Conservation (phyloP, 2,797 vertebrate species). For the Manis javanica region DNA sequence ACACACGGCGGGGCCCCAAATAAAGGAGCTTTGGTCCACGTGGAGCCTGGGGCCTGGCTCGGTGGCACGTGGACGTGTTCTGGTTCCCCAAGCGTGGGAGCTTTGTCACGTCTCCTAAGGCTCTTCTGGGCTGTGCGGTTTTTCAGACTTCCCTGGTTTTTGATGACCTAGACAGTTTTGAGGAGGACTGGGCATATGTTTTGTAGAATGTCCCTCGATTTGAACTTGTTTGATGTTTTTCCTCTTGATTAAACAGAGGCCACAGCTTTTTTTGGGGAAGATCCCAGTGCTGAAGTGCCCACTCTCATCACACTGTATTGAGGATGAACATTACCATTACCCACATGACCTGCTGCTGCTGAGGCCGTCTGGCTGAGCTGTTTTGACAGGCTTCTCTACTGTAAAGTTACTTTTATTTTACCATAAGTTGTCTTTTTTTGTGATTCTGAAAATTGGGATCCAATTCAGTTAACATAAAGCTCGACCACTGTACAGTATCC, state of each 20-base stretch:
- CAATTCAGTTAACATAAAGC: background rate
- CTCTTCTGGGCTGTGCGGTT: background rate
- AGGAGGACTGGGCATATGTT: background rate
- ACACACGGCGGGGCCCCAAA: too few relatives aligned
- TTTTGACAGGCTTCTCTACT: background rate
- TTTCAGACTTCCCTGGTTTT: background rate
- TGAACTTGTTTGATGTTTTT: background rate
- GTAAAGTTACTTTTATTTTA: background rate
- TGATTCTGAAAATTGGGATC: background rate
- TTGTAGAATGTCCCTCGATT: background rate
- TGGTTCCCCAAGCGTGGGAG: too few relatives aligned
- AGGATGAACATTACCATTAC: background rate
- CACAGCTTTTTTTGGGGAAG: background rate
- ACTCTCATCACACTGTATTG: background rate
- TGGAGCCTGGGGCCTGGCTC: too few relatives aligned
- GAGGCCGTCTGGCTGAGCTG: background rate
- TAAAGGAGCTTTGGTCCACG: too few relatives aligned
- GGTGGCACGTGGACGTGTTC: too few relatives aligned
- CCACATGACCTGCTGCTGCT: fast-evolving
- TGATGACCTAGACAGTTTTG: background rate
- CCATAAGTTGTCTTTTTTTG: background rate
- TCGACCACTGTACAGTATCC: background rate
- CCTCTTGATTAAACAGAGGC: background rate
- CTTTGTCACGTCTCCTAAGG: background rate
- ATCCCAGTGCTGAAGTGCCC: background rate